Evolutionary conservation across 2,113 vertebrate genomes (phyloP), one percentile per base, ranked within the genome.

Genomic region (Girardinichthys multiradiatus): DNA sequence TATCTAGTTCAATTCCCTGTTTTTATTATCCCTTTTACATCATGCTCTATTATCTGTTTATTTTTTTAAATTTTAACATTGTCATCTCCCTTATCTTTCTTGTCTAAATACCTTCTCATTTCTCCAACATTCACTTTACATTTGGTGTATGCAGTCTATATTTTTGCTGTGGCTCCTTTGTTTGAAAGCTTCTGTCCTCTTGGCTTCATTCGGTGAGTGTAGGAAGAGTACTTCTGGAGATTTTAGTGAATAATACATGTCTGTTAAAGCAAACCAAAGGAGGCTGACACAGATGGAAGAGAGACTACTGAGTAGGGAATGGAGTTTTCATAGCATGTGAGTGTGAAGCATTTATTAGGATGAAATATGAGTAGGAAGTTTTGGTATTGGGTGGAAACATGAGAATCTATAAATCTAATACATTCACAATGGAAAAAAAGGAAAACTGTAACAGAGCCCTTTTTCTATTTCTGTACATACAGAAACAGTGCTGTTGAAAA

Each of bases 211-310:
- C 35, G 59, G 31, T 59, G 59, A 30, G 68, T 73, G 64, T 66
- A 70, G 72, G 68, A 64, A 15, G 64, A 68, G 42, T 70, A 51
- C 77, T 61, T 82, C 60, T 77, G 31, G 57, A 74, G 68, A 33
- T 27, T 58, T 62, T 28, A 58, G 37, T 91, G 77, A 90, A 91
- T 90, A 90, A 91, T 88, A 77, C 39, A 90, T 89, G 76, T 0
- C 26, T 12, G n/a, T 64, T 70, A 19, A 10, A 77, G 76, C 35
- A 15, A 64, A 79, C 35, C 59, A 17, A 57, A 27, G 51, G 35
- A 77, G 35, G 64, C 68, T 79, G 86, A 86, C 83, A 15, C 77
- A 72, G 84, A 85, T 79, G 67, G 72, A 82, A 26, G 74, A 85
- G 86, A 82, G 68, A 35, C 65, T 70, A 74, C 79, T 61, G 69